Base-by-base conservation (phyloP, 2,888 invertebrate species). In the Lampropteryx suffumata region DNA sequence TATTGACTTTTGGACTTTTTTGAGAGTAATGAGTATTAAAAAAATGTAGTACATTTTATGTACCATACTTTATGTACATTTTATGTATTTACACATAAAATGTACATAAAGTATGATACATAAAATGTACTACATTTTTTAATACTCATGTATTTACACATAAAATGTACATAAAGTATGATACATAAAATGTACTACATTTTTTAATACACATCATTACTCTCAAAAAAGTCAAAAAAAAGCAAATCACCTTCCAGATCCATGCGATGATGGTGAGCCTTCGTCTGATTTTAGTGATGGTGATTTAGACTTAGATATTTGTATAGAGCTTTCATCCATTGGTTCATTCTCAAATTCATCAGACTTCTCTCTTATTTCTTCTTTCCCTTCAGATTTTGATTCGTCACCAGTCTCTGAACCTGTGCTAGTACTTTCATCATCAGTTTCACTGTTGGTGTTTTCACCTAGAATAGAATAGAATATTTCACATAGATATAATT, bases 391-490 rank as follows among this genome's bases (percentile, higher is more conserved):
- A 12, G 86, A 82, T 55, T 90, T 90, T n/a, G 85, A 87, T 11
- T 82, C 81, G 4, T 65, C 82, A 26, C 76, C 90, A 40, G 82
- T 82, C 54, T 86, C 88, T 1, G 86, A 81, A 26, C 75, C 81
- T 12, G 90, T 89, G 45, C 77, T 76, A 14, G 85, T 76, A 46
- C 80, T 86, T 24, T 84, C 90, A 37, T 89, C 91, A 33, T 91
- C 92, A 1, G 92, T 86, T 45, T 92, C 92, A 40, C 87, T 66
- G 46, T 87, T 80, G 55, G 87, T 82, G 65, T 88, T 86, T 70
- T 90, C 90, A 67, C 89, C 90, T 90, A 48, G 42, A 78, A 75
- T 46, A 33, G n/a, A n/a, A n/a, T n/a, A n/a, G n/a, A n/a, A n/a
- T n/a, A n/a, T n/a, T n/a, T n/a, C n/a, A n/a, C n/a, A n/a, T n/a